Evolutionary conservation across 2,113 vertebrate species (phyloP), one percentile per base, ranked within the genome.

Genomic region (Actenoides hombroni): DNA sequence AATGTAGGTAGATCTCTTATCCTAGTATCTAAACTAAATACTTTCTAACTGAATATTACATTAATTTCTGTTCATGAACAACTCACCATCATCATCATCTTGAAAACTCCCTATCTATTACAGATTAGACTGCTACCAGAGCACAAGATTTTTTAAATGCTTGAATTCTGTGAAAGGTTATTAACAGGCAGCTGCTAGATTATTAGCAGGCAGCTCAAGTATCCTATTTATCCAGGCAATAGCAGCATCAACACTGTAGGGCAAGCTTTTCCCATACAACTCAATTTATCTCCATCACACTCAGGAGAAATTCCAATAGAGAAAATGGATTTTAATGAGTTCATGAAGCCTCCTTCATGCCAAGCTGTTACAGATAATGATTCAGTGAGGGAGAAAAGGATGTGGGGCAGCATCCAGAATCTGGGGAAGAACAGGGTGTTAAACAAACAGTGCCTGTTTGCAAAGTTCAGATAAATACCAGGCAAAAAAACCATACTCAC

Each of bases 131-230:
- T 90, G 48, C 51, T 81, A 85, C 57, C n/a, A 65, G 35, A 90
- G 70, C 53, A 67, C 21, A 79, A 39, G 82, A 79, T 79, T 83
- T 68, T 21, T 84, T 29, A 88, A 79, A 53, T 20, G 48, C 53
- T 84, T 68, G 42, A 37, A 83, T 85, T 87, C 87, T 69, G 71
- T 65, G 59, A 39, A 56, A 93, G 65, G 70, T 89, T 89, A 83
- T 94, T 92, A 91, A 59, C 20, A 91, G 46, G 64, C 73, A 94
- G 49, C 68, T 97, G 61, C 42, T 53, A 87, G 46, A 60, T 78
- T 91, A 95, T 92, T 94, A 92, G 74, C 74, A 95, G 53, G 81
- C 78, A 91, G 51, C 48, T 92, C 51, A 92, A 92, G 35, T 48
- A 82, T 71, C 48, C 51, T 60, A 20, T 76, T 87, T 95, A 83